These are phyloP conservation scores for Lepeophtheirus nordmannii DNA, from an alignment of 2,888 invertebrate genomes.

Conservation along the genomic window DNA sequence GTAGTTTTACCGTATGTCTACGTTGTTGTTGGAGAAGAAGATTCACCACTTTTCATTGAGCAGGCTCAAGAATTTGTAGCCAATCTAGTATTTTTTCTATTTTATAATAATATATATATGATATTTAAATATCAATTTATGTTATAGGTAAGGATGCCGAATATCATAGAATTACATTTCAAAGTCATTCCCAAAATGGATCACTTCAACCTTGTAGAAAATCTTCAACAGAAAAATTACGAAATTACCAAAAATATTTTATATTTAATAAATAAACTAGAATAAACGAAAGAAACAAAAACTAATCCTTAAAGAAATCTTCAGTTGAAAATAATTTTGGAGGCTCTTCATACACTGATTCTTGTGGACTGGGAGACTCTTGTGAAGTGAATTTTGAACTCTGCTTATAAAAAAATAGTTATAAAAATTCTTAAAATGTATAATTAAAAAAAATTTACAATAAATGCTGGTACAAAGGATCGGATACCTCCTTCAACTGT, in stretches of 20 bases:
- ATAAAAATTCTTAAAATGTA: neutral
- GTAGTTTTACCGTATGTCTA: neutral
- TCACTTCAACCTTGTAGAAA: constrained; percentile 16
- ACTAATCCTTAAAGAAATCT: constrained; percentile 2
- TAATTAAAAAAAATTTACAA: neutral
- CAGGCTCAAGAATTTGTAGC: neutral
- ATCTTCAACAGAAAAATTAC: neutral
- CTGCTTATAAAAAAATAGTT: neutral
- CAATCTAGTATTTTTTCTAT: neutral
- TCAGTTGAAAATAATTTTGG: neutral
- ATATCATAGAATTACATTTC: neutral
- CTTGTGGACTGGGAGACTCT: neutral
- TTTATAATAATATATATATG: neutral
- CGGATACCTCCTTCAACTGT: neutral
- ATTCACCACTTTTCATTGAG: constrained; percentile 10
- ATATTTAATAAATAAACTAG: constrained; percentile 6
- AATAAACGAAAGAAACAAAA: neutral
- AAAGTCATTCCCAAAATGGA: constrained; percentile 10
- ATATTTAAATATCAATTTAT: neutral
- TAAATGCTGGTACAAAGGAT: constrained; percentile 1
- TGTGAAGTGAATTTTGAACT: neutral
- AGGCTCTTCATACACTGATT: neutral
- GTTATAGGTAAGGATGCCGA: neutral
- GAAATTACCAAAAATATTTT: constrained; percentile 19
- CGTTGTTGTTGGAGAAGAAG: neutral